Percentiles rank a stretch among this genome's conserved stretches.
Conservation (phyloP, 1,140 invertebrate genomes). For the Drosophila busckii region DNA sequence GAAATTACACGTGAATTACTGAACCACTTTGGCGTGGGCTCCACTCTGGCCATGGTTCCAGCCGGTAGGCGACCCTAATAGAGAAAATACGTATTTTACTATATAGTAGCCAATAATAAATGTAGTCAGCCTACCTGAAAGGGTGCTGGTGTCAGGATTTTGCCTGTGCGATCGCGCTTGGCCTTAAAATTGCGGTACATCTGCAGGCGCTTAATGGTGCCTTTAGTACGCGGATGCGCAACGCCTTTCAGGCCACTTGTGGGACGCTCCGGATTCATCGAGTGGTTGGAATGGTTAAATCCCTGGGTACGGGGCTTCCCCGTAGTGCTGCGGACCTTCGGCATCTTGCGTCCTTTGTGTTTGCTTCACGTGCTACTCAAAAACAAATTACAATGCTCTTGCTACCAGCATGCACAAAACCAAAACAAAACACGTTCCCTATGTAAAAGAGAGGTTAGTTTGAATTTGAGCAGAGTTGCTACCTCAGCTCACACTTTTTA, state of each 20-base stretch:
- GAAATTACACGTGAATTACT: slow-evolving; percentile 95
- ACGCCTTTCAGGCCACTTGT: slow-evolving; percentile 90
- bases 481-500: no score
- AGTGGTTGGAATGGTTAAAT: slow-evolving; percentile 88
- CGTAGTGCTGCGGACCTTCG: slow-evolving; percentile 84
- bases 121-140: slow-evolving; percentile 81
- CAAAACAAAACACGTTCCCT: slow-evolving; percentile 63
- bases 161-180: slow-evolving; percentile 92
- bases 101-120: background rate
- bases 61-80: slow-evolving; percentile 90
- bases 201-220: slow-evolving; percentile 96
- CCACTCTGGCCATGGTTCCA: slow-evolving; percentile 95
- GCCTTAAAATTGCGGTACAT: slow-evolving; percentile 99
- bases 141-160: slow-evolving; percentile 95
- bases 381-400: slow-evolving; percentile 6
- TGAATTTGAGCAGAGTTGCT: slow-evolving; percentile 4
- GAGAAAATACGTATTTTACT: background rate
- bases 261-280: slow-evolving; percentile 92
- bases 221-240: slow-evolving; percentile 90
- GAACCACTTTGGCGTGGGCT: slow-evolving; percentile 99
- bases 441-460: slow-evolving; percentile 36
- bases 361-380: slow-evolving; percentile 4
- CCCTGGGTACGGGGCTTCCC: slow-evolving; percentile 87
- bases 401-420: slow-evolving; percentile 25
- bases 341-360: slow-evolving; percentile 80